Percentiles rank a stretch among this genome's conserved stretches.
These are phyloP conservation scores for Epinephelus coioides DNA, from an alignment of 2,797 vertebrate genomes.

Conservation along the genomic window DNA sequence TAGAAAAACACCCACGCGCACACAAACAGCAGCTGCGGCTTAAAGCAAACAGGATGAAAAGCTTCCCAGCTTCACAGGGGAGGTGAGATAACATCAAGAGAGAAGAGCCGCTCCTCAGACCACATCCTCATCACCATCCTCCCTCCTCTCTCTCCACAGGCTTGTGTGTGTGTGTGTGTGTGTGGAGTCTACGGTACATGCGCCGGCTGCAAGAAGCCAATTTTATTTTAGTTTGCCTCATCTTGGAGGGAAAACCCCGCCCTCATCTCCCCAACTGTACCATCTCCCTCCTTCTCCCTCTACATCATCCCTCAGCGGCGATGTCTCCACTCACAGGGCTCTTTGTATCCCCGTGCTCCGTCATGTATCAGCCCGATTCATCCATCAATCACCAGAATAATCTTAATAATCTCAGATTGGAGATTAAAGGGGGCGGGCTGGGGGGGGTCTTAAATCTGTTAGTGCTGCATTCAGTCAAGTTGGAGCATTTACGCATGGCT, in stretches of 20 bases:
- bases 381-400: conserved; percentile 30
- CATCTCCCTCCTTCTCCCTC: conserved; percentile 47
- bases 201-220: conserved; percentile 50
- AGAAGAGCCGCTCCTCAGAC: conserved; percentile 55
- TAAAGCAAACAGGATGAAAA: conserved; percentile 39
- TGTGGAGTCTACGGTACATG: conserved; percentile 47
- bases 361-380: conserved; percentile 13
- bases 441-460: conserved; percentile 19
- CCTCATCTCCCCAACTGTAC: conserved; percentile 64
- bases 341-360: conserved; percentile 58
- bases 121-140: conserved; percentile 56
- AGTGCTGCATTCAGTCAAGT: conserved; percentile 8
- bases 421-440: conserved; percentile 34
- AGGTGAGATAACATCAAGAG: conserved; percentile 50
- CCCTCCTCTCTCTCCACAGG: conserved; percentile 28
- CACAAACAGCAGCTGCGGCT: conserved; percentile 37
- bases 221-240: conserved; percentile 65
- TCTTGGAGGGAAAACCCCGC: conserved; percentile 78
- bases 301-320: conserved; percentile 62
- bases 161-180: background rate
- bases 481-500: conserved; percentile 49
- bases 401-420: conserved; percentile 30
- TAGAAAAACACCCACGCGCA: background rate
- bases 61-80: conserved; percentile 35
- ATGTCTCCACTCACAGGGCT: conserved; percentile 71